Evolutionary conservation across 64 coral and sea anemone species (phyloP).

Genomic region (Montipora foliosa): DNA sequence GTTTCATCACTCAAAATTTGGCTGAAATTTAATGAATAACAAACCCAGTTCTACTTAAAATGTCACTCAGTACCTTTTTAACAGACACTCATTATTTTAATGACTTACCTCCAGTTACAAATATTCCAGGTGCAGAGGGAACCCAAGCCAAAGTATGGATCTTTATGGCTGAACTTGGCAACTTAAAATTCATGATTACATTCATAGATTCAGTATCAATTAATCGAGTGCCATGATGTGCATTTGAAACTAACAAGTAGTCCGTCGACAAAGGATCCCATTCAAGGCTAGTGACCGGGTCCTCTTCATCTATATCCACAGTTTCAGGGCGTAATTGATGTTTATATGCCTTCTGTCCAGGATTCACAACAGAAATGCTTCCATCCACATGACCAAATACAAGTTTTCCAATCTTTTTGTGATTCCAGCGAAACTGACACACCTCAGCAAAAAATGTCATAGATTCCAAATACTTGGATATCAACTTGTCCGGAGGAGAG

Average conservation of each 20-base stretch:
- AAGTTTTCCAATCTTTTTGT: slow-evolving; percentile 80
- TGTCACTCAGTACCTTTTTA: neutral
- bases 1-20: too few relatives aligned
- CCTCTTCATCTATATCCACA: slow-evolving; percentile 74
- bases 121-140: slow-evolving; percentile 92
- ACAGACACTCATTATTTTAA: neutral
- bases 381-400: slow-evolving; percentile 97
- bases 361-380: slow-evolving; percentile 82
- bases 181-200: slow-evolving; percentile 95
- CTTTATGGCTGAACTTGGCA: slow-evolving; percentile 82
- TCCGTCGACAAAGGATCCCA: slow-evolving; percentile 93
- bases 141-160: slow-evolving; percentile 91
- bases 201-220: slow-evolving; percentile 93
- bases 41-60: too few relatives aligned
- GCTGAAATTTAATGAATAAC: too few relatives aligned
- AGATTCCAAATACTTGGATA: slow-evolving; percentile 84
- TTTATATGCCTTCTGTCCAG: slow-evolving; percentile 79
- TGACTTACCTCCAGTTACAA: slow-evolving; percentile 89
- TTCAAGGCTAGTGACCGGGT: slow-evolving; percentile 88
- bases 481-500: slow-evolving; percentile 18
- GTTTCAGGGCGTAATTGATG: slow-evolving; percentile 89
- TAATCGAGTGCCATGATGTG: slow-evolving; percentile 71
- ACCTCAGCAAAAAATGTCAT: slow-evolving; percentile 89
- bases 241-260: slow-evolving; percentile 93
- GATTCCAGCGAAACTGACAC: slow-evolving; percentile 96